Evolutionary conservation across 2,888 invertebrate species (phyloP).

Genomic region (Anaspis maculata): DNA sequence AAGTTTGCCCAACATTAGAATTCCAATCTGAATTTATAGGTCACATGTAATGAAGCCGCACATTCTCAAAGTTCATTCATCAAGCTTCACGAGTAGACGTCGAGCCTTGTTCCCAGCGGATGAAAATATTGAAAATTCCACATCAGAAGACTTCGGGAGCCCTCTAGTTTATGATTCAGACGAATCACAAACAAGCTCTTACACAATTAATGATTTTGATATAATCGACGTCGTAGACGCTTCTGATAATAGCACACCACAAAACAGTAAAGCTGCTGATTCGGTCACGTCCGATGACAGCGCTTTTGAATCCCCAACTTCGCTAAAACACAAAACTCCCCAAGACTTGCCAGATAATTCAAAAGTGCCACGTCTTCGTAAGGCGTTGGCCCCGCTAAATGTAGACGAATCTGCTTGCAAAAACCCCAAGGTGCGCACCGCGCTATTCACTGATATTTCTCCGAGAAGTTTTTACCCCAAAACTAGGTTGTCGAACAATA

Average conservation of each 20-base stretch:
- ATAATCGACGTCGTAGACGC: conserved; percentile 20
- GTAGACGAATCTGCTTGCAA: no score
- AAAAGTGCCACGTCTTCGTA: no score
- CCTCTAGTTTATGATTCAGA: no score
- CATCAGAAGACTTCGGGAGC: conserved; percentile 21
- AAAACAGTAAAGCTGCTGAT: conserved; percentile 11
- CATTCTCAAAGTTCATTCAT: conserved; percentile 40
- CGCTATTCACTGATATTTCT: conserved; percentile 40
- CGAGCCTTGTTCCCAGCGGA: conserved; percentile 55
- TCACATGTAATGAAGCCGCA: conserved; percentile 12
- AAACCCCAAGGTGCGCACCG: conserved; percentile 36
- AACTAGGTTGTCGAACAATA: no score
- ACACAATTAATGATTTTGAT: conserved; percentile 19
- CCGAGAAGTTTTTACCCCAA: conserved; percentile 51
- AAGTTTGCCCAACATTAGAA: no score
- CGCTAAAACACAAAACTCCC: conserved; percentile 6
- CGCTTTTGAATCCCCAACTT: no score
- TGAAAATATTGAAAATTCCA: conserved; percentile 47
- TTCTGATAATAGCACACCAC: conserved; percentile 12
- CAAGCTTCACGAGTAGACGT: conserved; percentile 54
- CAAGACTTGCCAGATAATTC: no score
- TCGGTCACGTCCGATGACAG: no score
- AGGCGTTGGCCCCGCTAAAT: no score
- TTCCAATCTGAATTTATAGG: no score
- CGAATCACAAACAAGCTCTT: no score